Conservation (phyloP, 2,797 vertebrate species). For the Channa striata region DNA sequence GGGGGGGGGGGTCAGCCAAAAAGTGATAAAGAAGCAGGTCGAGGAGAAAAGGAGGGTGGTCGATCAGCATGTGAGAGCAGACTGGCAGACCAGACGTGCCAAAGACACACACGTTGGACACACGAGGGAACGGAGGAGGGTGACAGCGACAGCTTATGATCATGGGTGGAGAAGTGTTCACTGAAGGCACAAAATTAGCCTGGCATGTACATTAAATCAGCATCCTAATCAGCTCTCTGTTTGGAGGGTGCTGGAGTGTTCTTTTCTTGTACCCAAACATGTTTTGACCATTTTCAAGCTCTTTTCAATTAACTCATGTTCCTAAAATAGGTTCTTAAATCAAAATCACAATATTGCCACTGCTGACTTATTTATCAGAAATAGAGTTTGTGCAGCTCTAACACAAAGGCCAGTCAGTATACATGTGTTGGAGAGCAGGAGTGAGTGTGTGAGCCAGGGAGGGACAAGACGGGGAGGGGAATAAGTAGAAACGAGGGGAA, state of each 20-base stretch:
- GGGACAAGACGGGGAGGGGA: neutral
- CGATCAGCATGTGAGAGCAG: constrained; percentile 59
- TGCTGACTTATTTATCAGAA: constrained; percentile 18
- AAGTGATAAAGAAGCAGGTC: constrained; percentile 64
- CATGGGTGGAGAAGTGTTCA: constrained; percentile 47
- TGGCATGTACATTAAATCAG: constrained; percentile 5
- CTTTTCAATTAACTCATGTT: neutral
- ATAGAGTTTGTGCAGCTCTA: constrained; percentile 14
- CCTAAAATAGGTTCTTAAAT: neutral
- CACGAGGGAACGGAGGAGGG: constrained; percentile 34
- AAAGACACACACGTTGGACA: constrained; percentile 60
- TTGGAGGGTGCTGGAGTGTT: neutral
- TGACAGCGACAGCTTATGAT: constrained; percentile 32
- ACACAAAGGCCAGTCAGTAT: constrained; percentile 12
- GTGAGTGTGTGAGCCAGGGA: constrained; percentile 10
- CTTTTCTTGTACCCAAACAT: neutral
- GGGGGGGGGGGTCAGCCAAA: constrained; percentile 43
- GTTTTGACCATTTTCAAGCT: neutral
- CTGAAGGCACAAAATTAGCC: constrained; percentile 32
- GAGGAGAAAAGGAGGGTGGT: constrained; percentile 48
- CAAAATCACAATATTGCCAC: constrained; percentile 3
- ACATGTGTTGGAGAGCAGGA: constrained; percentile 22
- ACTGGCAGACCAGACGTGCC: constrained; percentile 59
- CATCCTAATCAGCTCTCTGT: constrained; percentile 2
- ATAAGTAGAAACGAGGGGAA: no score